Evolutionary conservation across 92 coral and sea anemone genomes (phyloP).

Genomic region (Paragorgia papillata): DNA sequence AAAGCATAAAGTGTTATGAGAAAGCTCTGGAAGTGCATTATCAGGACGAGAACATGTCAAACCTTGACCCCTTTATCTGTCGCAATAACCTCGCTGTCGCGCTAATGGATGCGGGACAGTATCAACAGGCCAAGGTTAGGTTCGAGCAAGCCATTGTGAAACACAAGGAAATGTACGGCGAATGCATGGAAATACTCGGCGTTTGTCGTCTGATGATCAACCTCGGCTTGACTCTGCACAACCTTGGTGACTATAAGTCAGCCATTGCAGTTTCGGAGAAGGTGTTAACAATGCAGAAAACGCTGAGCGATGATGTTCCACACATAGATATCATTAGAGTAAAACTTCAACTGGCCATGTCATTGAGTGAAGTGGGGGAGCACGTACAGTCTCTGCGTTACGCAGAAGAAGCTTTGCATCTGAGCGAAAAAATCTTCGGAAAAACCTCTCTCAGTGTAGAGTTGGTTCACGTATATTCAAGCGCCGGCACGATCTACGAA

Average conservation of each 20-base stretch:
- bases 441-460: not conserved
- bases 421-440: constrained; percentile 8
- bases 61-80: not conserved
- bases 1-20: constrained; percentile 10
- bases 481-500: constrained; percentile 1
- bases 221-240: not conserved
- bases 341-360: constrained; percentile 11
- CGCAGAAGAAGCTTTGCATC: not conserved
- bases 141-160: not conserved
- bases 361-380: constrained; percentile 1
- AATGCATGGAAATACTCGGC: not conserved
- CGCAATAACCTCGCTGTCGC: not conserved
- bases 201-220: not conserved
- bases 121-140: not conserved
- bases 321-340: not conserved
- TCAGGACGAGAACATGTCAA: not conserved
- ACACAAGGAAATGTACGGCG: constrained; percentile 14
- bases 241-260: not conserved
- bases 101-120: not conserved
- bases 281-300: not conserved
- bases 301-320: not conserved
- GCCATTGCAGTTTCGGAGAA: constrained; percentile 5
- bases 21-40: not conserved
- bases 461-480: not conserved
- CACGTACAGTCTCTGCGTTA: constrained; percentile 1